A percentile compares a stretch with the other conserved stretches of the same genome.
These are phyloP conservation scores for Myripristis murdjan DNA, from an alignment of 2,797 vertebrate genomes.

Conservation along the genomic window DNA sequence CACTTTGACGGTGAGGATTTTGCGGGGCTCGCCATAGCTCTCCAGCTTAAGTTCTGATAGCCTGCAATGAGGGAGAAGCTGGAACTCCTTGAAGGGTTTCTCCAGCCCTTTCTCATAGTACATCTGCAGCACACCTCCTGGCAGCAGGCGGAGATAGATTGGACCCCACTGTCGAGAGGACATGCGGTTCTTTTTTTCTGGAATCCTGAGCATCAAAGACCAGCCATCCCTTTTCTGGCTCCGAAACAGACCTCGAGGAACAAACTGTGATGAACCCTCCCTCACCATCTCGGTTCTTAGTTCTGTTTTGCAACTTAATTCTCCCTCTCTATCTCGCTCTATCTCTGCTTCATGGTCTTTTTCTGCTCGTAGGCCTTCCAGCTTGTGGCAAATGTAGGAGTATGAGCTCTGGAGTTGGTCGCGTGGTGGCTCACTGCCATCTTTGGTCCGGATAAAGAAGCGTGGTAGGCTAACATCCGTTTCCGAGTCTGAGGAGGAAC, in stretches of 20 bases:
- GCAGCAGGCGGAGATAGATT: constrained; percentile 92
- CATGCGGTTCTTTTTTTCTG: constrained; percentile 99
- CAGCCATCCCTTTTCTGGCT: constrained; percentile 91
- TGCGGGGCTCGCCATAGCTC: constrained; percentile 91
- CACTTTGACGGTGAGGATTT: constrained; percentile 95
- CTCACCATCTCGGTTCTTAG: constrained; percentile 55
- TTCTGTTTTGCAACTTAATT: constrained; percentile 49
- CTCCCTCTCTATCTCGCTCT: constrained; percentile 33
- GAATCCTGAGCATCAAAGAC: constrained; percentile 97
- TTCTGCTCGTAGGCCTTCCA: constrained; percentile 87
- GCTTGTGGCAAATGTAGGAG: constrained; percentile 92
- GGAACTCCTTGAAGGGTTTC: constrained; percentile 96
- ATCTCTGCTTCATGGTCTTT: constrained; percentile 46
- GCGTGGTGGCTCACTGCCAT: constrained; percentile 84
- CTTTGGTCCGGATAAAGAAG: constrained; percentile 86
- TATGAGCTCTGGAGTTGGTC: constrained; percentile 92
- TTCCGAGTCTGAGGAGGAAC: constrained; percentile 84
- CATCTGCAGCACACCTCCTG: constrained; percentile 94
- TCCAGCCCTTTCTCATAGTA: constrained; percentile 97
- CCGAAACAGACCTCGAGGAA: constrained; percentile 89
- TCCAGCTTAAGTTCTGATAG: constrained; percentile 94
- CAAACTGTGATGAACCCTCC: constrained; percentile 68
- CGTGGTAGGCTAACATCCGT: constrained; percentile 81
- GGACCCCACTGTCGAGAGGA: constrained; percentile 98
- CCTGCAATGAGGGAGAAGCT: constrained; percentile 91